Percentiles rank a stretch among this genome's conserved stretches.
Evolutionary conservation across 1,140 invertebrate genomes (phyloP).

Genomic region (Cylas formicarius): DNA sequence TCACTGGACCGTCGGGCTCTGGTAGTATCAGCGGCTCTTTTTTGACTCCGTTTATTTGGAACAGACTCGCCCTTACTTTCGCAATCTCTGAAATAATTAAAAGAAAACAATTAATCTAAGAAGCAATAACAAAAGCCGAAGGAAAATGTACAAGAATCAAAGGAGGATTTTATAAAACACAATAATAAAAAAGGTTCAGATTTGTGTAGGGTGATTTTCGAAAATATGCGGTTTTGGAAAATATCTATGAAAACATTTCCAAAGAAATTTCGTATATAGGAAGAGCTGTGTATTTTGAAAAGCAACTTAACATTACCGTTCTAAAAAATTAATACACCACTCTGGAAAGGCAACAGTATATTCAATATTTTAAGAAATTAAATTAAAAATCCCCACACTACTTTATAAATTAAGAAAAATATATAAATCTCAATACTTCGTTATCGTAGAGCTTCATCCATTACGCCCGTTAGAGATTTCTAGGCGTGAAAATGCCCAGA

Average conservation of each 20-base stretch:
- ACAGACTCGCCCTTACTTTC: slow-evolving; percentile 92
- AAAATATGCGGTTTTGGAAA: neutral
- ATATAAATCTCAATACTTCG: too few species aligned
- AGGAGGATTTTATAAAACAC: too few species aligned
- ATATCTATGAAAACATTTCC: neutral
- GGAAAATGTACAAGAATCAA: too few species aligned
- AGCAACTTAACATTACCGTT: neutral
- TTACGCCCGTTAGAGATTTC: too few species aligned
- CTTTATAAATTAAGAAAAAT: too few species aligned
- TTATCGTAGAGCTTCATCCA: too few species aligned
- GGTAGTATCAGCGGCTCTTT: slow-evolving; percentile 90
- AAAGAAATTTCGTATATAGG: neutral
- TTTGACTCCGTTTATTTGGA: slow-evolving; percentile 95
- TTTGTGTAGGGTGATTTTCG: neutral
- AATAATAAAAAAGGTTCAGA: too few species aligned
- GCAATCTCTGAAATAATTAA: slow-evolving; percentile 89
- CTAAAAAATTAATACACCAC: neutral
- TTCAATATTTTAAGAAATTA: too few species aligned
- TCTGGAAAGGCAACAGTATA: too few species aligned
- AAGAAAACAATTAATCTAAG: slow-evolving; percentile 2
- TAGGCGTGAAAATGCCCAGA: too few species aligned
- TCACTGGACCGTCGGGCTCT: slow-evolving; percentile 83
- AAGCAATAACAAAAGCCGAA: too few species aligned
- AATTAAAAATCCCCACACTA: too few species aligned
- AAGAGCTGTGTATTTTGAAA: neutral